Evolutionary conservation across 2,113 vertebrate species (phyloP), one percentile per base, ranked within the genome.

Genomic region (Dryoscopus gambensis): DNA sequence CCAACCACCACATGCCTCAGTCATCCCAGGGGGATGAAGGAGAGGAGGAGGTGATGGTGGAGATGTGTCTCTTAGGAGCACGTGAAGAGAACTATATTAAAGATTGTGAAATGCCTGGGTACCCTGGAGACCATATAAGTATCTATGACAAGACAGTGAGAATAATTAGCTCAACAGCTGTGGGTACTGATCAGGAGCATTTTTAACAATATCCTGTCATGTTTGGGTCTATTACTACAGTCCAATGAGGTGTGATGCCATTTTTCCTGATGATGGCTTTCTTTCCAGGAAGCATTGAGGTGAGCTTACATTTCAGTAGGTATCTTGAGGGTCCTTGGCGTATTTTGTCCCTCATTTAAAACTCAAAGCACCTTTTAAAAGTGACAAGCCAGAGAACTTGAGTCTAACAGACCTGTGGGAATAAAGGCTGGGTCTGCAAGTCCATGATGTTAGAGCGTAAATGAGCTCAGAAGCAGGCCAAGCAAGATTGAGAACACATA

Each of bases 81-180:
- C 27, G 13, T 40, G 56, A 88, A 88, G 60, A 88, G 44, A 93
- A 78, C 37, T 89, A 18, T 52, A 70, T 63, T 84, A 95, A 52
- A 75, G 56, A 75, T 6, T 68, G 24, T 46, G 63, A 94, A 90
- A 84, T 53, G 50, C 52, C 68, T 31, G 71, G n/a, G 64, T 87
- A 60, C 76, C 83, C 79, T 60, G 71, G 79, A 92, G 69, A 84
- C 56, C 46, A 33, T 47, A 33, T 49, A 81, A 73, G 60, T 95
- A 73, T 69, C 85, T 87, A 73, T 84, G 83, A 82, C 69, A 94
- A 89, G 90, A 84, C 57, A 89, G 60, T 3, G 15, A 92, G 71
- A 96, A 93, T 93, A 97, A 95, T 95, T 87, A 94, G 33, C 76
- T 92, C 52, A 25, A 87, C 82, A 92, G 69, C 90, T 90, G 69